Base-by-base conservation (phyloP, 1,140 invertebrate species). In the Bathynomus jamesi region DNA sequence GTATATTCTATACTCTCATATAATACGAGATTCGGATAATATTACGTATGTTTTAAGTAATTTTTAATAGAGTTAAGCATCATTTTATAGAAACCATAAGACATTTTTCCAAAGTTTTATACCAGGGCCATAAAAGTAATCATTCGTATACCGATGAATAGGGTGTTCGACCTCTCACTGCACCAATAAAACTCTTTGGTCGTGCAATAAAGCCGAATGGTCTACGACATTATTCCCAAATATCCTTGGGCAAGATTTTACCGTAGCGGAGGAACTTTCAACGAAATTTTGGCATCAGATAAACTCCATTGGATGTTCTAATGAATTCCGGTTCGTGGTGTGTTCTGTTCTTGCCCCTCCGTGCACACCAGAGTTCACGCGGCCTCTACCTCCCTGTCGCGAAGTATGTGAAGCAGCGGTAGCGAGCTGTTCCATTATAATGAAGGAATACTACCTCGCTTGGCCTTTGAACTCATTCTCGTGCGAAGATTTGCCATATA, bases 381-480 rank as follows among this genome's bases (percentile, higher is more conserved):
- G 65, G 30, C 69, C 71, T 24, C 62, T 76, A 25, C 75, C 75
- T 7, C 75, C 75, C 0, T 76, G 75, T 46, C 61, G 72, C 11
- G 70, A 76, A 53, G 69, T 73, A 10, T 76, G 75, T 27, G 75
- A 76, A 4, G 66, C 53, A 21, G 75, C 69, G 1, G 13, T 76
- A 24, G 29, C 28, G 0, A 62, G 70, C 53, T 76, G 75, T 61
- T 60, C 65, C 13, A 69, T 64, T 21, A 28, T 73, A 13, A 70
- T 73, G 68, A 17, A 64, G 17, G 62, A 65, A 8, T 71, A 69
- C 61, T 64, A 69, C 31, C 65, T 76, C 25, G 0, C 60, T 24
- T 76, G 75, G 75, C 75, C 75, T 13, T 24, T 67, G 24, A 32
- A 73, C 21, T 68, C 75, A 60, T 76, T 76, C 46, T 60, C 69